Percentiles rank a stretch among this genome's conserved stretches.
These are phyloP conservation scores for Parazoanthus swiftii DNA, from an alignment of 92 coral and sea anemone genomes.

Conservation along the genomic window DNA sequence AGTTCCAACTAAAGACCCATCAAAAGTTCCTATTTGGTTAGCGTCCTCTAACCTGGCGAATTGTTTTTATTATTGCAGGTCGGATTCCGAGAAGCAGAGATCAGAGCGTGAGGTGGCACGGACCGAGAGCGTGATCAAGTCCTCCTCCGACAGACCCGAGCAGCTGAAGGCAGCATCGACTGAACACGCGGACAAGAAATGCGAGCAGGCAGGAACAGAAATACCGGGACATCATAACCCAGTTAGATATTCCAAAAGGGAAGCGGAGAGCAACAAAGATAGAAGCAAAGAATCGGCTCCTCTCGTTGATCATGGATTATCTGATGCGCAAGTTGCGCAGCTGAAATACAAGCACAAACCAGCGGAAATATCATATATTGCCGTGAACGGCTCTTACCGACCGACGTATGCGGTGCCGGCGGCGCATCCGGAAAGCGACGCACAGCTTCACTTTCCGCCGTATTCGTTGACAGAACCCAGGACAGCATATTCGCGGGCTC, in stretches of 20 bases:
- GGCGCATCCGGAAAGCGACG: not conserved
- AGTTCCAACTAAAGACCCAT: too few relatives aligned
- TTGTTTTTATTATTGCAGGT: slow-evolving; percentile 27
- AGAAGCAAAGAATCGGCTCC: slow-evolving; percentile 20
- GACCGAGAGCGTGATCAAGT: slow-evolving; percentile 95
- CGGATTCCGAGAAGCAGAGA: slow-evolving; percentile 44
- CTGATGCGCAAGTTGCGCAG: slow-evolving; percentile 34
- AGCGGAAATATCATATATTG: slow-evolving; percentile 16
- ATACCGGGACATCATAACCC: not conserved
- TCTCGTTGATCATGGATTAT: slow-evolving; percentile 18
- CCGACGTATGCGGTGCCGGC: slow-evolving; percentile 2
- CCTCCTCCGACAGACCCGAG: slow-evolving; percentile 62
- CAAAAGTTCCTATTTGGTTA: not conserved
- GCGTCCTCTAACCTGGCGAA: not conserved
- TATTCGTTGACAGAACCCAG: slow-evolving; percentile 36
- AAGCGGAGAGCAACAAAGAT: slow-evolving; percentile 13
- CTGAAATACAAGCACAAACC: slow-evolving; percentile 34
- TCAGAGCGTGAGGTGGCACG: slow-evolving; percentile 71
- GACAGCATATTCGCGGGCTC: slow-evolving; percentile 29
- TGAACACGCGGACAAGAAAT: not conserved
- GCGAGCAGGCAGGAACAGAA: slow-evolving; percentile 4
- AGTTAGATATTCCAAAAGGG: slow-evolving; percentile 6
- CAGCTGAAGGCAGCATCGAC: not conserved
- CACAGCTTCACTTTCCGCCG: slow-evolving; percentile 9
- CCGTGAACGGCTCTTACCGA: slow-evolving; percentile 26